Percentiles rank a stretch among this genome's conserved stretches.
phyloP scores from a whole-genome alignment of 2,888 invertebrate genomes.

The Erebia palarica region DNA sequence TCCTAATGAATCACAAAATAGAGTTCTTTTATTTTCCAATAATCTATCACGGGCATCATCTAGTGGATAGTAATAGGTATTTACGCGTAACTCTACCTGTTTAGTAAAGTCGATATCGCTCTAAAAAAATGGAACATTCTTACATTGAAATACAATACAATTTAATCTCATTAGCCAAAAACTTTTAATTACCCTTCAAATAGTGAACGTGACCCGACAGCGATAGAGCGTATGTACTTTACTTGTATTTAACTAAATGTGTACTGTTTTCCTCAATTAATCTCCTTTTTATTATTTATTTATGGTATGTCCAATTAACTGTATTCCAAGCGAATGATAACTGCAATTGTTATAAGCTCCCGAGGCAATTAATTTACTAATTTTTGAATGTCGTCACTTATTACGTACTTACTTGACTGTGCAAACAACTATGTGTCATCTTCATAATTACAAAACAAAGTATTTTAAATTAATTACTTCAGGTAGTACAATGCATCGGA shows the following conservation, averaged over 20 bases:
- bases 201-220: slow-evolving; percentile 27
- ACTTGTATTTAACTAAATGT: slow-evolving; percentile 23
- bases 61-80: too few species aligned
- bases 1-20: too few species aligned
- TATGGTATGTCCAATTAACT: slow-evolving; percentile 48
- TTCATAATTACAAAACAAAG: background rate
- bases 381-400: slow-evolving; percentile 8
- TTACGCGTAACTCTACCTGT: too few species aligned
- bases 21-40: too few species aligned
- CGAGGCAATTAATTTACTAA: slow-evolving; percentile 24
- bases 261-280: slow-evolving; percentile 45
- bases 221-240: slow-evolving; percentile 28
- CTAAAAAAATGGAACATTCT: slow-evolving; percentile 1
- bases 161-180: slow-evolving; percentile 20
- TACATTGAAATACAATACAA: background rate
- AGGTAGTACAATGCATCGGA: too few species aligned
- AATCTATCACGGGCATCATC: too few species aligned
- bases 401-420: background rate
- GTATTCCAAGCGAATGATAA: slow-evolving; percentile 45
- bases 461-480: background rate
- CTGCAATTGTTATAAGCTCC: slow-evolving; percentile 32
- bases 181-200: slow-evolving; percentile 27
- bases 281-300: too few species aligned
- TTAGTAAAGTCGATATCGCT: background rate
- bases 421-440: slow-evolving; percentile 9